Percentiles rank a stretch among this genome's conserved stretches.
These are phyloP conservation scores for Cephus rjabovi DNA, from an alignment of 2,888 invertebrate genomes.

Conservation along the genomic window DNA sequence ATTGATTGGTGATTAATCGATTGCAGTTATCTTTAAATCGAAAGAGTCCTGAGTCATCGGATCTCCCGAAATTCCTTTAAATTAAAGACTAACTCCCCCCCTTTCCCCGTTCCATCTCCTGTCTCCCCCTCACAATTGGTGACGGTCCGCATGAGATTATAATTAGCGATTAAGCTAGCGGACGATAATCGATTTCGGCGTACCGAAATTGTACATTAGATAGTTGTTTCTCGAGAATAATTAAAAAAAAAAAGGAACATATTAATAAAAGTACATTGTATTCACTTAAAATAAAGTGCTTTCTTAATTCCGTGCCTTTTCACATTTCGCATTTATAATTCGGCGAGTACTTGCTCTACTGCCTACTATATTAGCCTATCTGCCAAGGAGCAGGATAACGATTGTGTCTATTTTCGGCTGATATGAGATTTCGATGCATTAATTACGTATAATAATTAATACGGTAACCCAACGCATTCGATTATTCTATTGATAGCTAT, in stretches of 20 bases:
- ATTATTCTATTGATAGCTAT: too few species aligned
- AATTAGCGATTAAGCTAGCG: slow-evolving; percentile 28
- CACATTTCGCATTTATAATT: slow-evolving; percentile 17
- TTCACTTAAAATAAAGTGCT: slow-evolving; percentile 47
- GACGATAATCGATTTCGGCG: slow-evolving; percentile 34
- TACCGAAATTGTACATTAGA: slow-evolving; percentile 46
- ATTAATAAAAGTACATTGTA: slow-evolving; percentile 35
- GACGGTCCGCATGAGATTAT: slow-evolving; percentile 29
- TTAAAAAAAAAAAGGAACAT: not conserved
- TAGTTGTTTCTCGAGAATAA: slow-evolving; percentile 29
- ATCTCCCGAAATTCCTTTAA: slow-evolving; percentile 25
- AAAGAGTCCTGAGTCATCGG: slow-evolving; percentile 15
- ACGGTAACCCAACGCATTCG: too few species aligned
- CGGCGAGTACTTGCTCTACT: too few species aligned
- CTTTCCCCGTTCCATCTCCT: slow-evolving; percentile 9
- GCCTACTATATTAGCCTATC: too few species aligned
- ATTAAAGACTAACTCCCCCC: not conserved
- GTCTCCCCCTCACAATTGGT: slow-evolving; percentile 7
- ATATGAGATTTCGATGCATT: too few species aligned
- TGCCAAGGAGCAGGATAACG: too few species aligned
- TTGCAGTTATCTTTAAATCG: too few species aligned
- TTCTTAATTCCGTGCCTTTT: slow-evolving; percentile 61
- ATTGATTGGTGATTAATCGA: too few species aligned
- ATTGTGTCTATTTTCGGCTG: too few species aligned
- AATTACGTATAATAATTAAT: too few species aligned